Conservation (phyloP, 2,797 vertebrate species). For the Apogon talboti region DNA sequence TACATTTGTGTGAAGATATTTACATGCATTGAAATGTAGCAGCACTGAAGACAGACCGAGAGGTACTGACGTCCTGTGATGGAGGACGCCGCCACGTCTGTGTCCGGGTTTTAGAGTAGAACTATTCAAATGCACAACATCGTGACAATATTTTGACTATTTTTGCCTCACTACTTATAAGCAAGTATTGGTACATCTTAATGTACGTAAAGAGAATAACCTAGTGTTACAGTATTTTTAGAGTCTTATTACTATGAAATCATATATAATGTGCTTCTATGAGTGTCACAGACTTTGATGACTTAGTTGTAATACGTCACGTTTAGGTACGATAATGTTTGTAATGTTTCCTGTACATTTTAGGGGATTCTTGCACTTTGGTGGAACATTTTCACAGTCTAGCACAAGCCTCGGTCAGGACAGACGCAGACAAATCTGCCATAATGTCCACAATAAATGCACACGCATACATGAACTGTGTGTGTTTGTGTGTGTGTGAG, state of each 20-base stretch:
- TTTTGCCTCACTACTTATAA: conserved; percentile 61
- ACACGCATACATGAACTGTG: not conserved
- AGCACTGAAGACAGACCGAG: conserved; percentile 42
- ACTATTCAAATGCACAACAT: conserved; percentile 58
- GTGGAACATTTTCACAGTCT: conserved; percentile 56
- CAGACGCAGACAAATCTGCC: conserved; percentile 3
- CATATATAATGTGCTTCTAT: conserved; percentile 65
- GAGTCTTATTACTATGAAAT: conserved; percentile 73
- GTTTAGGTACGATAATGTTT: conserved; percentile 79
- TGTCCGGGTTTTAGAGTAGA: conserved; percentile 46
- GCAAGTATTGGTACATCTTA: conserved; percentile 60
- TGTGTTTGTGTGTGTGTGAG: conserved; percentile 15
- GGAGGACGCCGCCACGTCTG: conserved; percentile 14
- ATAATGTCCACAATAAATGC: not conserved
- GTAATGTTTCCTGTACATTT: conserved; percentile 69
- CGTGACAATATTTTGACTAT: conserved; percentile 50
- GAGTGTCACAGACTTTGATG: conserved; percentile 71
- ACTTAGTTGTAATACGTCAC: conserved; percentile 71
- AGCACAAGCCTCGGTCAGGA: conserved; percentile 4
- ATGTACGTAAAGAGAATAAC: conserved; percentile 54
- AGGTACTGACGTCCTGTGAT: conserved; percentile 5
- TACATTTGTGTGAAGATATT: conserved; percentile 60
- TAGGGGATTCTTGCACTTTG: conserved; percentile 52
- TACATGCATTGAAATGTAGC: conserved; percentile 72
- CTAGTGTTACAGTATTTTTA: conserved; percentile 72